A percentile compares a stretch with the other conserved stretches of the same genome.
phyloP scores from a whole-genome alignment of 2,888 invertebrate genomes.

The Abscondita cerata region DNA sequence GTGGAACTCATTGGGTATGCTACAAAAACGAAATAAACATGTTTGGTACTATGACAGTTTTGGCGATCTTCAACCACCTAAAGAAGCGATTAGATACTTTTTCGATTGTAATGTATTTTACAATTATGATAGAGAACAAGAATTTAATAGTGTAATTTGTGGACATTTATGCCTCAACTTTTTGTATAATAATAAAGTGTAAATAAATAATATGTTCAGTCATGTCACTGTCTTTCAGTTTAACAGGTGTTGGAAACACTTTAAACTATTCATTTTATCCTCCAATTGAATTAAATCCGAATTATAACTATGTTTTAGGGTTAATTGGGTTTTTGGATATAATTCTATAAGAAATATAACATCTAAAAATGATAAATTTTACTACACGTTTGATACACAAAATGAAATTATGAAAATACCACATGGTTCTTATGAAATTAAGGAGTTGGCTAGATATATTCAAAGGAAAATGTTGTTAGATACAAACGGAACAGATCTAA shows the following conservation, averaged over 20 bases:
- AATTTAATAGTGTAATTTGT: conserved; percentile 24
- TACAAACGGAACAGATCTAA: conserved; percentile 7
- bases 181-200: conserved; percentile 21
- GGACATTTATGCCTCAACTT: conserved; percentile 39
- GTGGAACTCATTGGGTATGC: conserved; percentile 53
- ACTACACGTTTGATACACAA: background rate
- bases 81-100: conserved; percentile 30
- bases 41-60: conserved; percentile 53
- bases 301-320: conserved; percentile 3
- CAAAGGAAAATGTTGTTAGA: background rate
- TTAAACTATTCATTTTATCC: background rate
- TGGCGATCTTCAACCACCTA: conserved; percentile 49
- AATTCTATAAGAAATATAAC: conserved; percentile 9
- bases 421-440: background rate
- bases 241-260: no score
- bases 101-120: conserved; percentile 16
- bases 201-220: no score
- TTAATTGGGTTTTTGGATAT: background rate
- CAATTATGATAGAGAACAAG: conserved; percentile 30
- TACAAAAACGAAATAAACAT: conserved; percentile 47
- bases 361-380: no score
- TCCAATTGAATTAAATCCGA: background rate
- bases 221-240: background rate
- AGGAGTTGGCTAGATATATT: background rate
- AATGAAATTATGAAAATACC: background rate